Base-by-base conservation (phyloP, 2,888 invertebrate species). In the Cephus runcator region DNA sequence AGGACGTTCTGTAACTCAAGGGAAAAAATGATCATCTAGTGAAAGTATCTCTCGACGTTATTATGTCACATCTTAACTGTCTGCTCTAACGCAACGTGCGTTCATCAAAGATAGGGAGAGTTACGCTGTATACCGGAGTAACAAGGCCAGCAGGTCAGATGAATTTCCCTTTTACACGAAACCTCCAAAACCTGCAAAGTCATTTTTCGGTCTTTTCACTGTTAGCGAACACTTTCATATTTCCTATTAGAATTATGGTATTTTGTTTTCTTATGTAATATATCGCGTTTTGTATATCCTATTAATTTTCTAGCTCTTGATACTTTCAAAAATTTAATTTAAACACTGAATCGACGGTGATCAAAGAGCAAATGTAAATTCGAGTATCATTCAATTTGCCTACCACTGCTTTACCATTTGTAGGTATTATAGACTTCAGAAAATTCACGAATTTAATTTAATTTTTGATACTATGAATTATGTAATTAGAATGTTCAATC, bases 41-140 rank as follows among this genome's bases (percentile, higher is more conserved):
- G 88, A 88, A 88, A 88, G 88, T 87, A 81, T 79, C 76, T 40
- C 69, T 68, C 77, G 71, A n/a, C 68, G 36, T 3, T 69, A 80
- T 88, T 88, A 87, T 87, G 84, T 88, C 87, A 87, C 77, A 80
- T 83, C 74, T 74, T 74, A 74, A 35, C 74, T 30, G 71, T 34
- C 69, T 71, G 75, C 6, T 76, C 69, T 78, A 80, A 81, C 82
- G 82, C 78, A 83, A 83, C 78, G 77, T 75, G 76, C 15, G 73
- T 74, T 69, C 76, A 15, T 71, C 30, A 33, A 73, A 56, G 36
- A 33, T 36, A 68, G 33, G 73, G 75, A 75, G 34, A 73, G 40
- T 69, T 56, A 31, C 34, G 56, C 69, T 36, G 69, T 73, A 31
- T 69, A 56, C 35, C 69, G 69, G 77, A 75, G 9, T 56, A 82